These are phyloP conservation scores for Rhinichthys klamathensis DNA, from an alignment of 2,113 vertebrate genomes.

Conservation along the genomic window DNA sequence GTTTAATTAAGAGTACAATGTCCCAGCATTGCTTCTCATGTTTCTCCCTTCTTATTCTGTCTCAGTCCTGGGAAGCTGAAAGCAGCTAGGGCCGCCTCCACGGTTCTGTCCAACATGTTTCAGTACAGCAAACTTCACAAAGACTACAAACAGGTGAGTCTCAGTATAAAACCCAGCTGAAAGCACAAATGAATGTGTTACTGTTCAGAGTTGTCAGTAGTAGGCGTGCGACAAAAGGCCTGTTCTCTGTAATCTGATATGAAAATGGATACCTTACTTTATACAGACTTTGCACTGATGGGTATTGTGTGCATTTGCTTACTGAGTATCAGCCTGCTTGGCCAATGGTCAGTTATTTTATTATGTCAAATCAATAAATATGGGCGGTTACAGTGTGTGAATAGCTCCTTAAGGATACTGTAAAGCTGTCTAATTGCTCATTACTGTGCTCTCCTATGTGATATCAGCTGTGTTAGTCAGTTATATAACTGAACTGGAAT, in stretches of 20 bases:
- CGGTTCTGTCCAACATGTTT: conserved; percentile 95
- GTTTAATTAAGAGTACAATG: conserved; percentile 45
- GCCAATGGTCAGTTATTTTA: conserved; percentile 21
- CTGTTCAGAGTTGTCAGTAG: not conserved
- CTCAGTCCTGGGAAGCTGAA: conserved; percentile 85
- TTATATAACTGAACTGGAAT: conserved; percentile 42
- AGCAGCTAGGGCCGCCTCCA: conserved; percentile 87
- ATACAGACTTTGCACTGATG: conserved; percentile 3
- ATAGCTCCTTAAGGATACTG: not conserved
- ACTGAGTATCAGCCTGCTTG: not conserved
- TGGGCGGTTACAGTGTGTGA: not conserved
- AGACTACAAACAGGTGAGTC: conserved; percentile 88
- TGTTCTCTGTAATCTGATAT: not conserved
- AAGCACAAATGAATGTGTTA: conserved; percentile 1
- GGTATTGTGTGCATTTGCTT: conserved; percentile 3
- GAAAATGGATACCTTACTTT: not conserved
- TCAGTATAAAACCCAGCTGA: not conserved
- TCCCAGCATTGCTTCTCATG: conserved; percentile 41
- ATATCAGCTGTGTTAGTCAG: conserved; percentile 7
- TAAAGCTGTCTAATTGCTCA: not conserved
- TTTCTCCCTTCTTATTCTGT: conserved; percentile 48
- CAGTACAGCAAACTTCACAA: conserved; percentile 94
- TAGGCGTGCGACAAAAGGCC: not conserved
- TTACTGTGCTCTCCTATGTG: not conserved
- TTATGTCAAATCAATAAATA: conserved; percentile 4